Conservation (phyloP, 2,113 vertebrate species). For the Zosterops japonicus region DNA sequence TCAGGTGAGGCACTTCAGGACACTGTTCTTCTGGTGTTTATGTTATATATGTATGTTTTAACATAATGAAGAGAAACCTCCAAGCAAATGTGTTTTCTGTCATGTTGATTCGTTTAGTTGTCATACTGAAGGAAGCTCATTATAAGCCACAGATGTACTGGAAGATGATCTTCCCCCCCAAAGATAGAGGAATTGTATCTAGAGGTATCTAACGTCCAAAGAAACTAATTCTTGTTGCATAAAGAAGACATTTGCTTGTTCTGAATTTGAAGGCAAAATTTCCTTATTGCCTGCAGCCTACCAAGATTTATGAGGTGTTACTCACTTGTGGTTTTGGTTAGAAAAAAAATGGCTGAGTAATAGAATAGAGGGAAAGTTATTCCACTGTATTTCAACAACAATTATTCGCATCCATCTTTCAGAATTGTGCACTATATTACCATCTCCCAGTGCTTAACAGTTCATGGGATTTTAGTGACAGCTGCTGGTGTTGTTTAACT, state of each 20-base stretch:
- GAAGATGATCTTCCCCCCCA: background rate
- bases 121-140: background rate
- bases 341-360: background rate
- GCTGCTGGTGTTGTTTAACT: background rate
- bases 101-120: background rate
- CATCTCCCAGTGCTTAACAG: background rate
- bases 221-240: background rate
- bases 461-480: background rate
- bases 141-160: background rate
- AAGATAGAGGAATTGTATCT: background rate
- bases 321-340: background rate
- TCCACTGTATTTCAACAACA: background rate
- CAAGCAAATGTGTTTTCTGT: background rate
- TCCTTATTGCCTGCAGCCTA: background rate
- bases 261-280: background rate
- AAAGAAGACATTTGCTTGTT: background rate
- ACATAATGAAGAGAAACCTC: background rate
- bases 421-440: background rate
- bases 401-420: background rate
- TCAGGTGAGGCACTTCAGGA: conserved; percentile 79
- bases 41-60: background rate
- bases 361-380: background rate
- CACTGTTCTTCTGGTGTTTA: background rate
- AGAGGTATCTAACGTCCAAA: background rate
- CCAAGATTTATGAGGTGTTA: background rate